Evolutionary conservation across 23 tunicate genomes (phyloP).

Genomic region (Styela clava): DNA sequence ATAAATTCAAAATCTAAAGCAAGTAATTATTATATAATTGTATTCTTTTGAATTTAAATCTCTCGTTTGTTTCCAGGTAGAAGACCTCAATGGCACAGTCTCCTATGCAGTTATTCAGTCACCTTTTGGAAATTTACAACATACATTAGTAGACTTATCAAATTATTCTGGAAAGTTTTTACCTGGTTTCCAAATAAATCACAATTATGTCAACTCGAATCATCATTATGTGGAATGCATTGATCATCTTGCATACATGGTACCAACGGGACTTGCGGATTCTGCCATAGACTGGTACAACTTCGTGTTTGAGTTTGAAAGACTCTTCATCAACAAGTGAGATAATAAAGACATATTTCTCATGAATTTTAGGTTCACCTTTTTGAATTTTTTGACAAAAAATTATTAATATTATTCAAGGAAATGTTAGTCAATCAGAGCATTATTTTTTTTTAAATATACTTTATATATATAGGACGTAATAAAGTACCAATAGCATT

Average conservation of each 20-base stretch:
- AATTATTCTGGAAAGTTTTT: conserved; percentile 62
- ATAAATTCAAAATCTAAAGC: too few relatives aligned
- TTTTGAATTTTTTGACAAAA: too few relatives aligned
- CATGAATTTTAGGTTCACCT: too few relatives aligned
- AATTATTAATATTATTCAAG: too few relatives aligned
- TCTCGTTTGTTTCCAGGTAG: too few relatives aligned
- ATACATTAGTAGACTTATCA: conserved; percentile 72
- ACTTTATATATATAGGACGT: too few relatives aligned
- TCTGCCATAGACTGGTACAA: conserved; percentile 52
- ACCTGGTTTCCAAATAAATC: conserved; percentile 51
- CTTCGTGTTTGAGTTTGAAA: conserved; percentile 44
- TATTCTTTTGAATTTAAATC: too few relatives aligned
- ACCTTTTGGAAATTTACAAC: conserved; percentile 86
- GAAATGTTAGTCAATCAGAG: too few relatives aligned
- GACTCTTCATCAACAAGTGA: conserved; percentile 57
- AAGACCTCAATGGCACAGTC: conserved; percentile 53
- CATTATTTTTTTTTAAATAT: too few relatives aligned
- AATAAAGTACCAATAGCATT: too few relatives aligned
- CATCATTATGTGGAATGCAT: conserved; percentile 24
- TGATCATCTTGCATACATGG: conserved; percentile 78
- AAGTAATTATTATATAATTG: too few relatives aligned
- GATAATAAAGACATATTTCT: too few relatives aligned
- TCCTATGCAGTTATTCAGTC: conserved; percentile 65
- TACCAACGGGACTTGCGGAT: conserved; percentile 39
- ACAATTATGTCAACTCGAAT: not conserved